These are phyloP conservation scores for Uloborus diversus DNA, from an alignment of 1,140 invertebrate genomes.

Conservation along the genomic window DNA sequence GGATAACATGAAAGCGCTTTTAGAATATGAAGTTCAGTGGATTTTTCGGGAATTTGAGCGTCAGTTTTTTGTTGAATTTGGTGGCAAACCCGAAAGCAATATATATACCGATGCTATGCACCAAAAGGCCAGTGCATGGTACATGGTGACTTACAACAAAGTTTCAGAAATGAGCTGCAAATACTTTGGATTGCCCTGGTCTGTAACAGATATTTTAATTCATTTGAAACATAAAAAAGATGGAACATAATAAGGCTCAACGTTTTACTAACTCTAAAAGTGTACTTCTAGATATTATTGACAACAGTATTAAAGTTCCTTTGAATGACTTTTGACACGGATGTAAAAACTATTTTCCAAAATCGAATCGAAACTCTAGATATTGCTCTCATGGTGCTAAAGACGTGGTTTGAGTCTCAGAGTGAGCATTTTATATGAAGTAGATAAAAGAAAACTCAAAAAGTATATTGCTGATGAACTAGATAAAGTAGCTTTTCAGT, in stretches of 20 bases:
- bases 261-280: not conserved
- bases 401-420: constrained; percentile 17
- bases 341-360: not conserved
- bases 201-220: constrained; percentile 39
- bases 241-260: constrained; percentile 14
- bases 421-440: constrained; percentile 1
- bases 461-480: constrained; percentile 22
- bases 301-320: constrained; percentile 32
- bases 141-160: constrained; percentile 59
- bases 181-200: constrained; percentile 55
- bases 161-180: not conserved
- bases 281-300: constrained; percentile 6
- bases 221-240: constrained; percentile 28
- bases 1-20: constrained; percentile 17
- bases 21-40: constrained; percentile 21
- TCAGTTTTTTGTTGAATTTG: constrained; percentile 57
- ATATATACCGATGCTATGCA: constrained; percentile 40
- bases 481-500: not conserved
- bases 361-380: constrained; percentile 15
- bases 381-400: not conserved
- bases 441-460: not conserved
- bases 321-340: not conserved
- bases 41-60: constrained; percentile 33
- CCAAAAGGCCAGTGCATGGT: constrained; percentile 60
- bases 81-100: constrained; percentile 29